Base-by-base conservation (phyloP, 2,888 invertebrate species). In the Adelognathus sp. region DNA sequence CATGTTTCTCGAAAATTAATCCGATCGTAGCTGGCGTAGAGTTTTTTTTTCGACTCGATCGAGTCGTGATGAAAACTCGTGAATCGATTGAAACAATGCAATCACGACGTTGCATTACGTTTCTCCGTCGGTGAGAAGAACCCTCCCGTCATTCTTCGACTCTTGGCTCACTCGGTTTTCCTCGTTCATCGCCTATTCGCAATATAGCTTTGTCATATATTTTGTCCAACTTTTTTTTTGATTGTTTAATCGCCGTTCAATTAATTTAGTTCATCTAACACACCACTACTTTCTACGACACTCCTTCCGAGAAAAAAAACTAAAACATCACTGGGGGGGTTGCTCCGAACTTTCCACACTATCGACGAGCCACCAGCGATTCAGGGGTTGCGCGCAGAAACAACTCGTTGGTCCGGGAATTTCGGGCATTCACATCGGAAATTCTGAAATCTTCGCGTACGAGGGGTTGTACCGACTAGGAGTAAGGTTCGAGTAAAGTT, bases 241-340 rank as follows among this genome's bases (percentile, higher is more conserved):
- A 66, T 66, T 66, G 64, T 66, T 66, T 52, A 50, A 27, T 36
- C 64, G 64, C 64, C 52, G 31, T 64, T 61, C 3, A 50, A n/a
- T 50, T 46, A 33, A 33, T 14, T 24, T 39, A 3, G 16, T 52
- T 14, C 39, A n/a, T 7, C 60, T 60, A 60, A 60, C 9, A 60
- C 21, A 33, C 46, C 36, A 52, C 52, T 66, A 50, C 46, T 36
- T 50, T 21, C 50, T 52, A 66, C 36, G 64, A 36, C 64, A 50
- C 36, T 66, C 36, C 33, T 21, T 18, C 18, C 29, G 50, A 36
- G 36, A 9, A 52, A 36, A 5, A 14, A 36, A 50, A 33, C 50
- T 36, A 66, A 66, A 31, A 52, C 52, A 66, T 66, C 24, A 24
- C 18, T 52, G 36, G 33, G 21, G 36, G 36, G 33, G 21, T 27